These are phyloP conservation scores for Cyanoramphus novaezelandiae DNA, from an alignment of 2,113 vertebrate genomes.

Conservation along the genomic window DNA sequence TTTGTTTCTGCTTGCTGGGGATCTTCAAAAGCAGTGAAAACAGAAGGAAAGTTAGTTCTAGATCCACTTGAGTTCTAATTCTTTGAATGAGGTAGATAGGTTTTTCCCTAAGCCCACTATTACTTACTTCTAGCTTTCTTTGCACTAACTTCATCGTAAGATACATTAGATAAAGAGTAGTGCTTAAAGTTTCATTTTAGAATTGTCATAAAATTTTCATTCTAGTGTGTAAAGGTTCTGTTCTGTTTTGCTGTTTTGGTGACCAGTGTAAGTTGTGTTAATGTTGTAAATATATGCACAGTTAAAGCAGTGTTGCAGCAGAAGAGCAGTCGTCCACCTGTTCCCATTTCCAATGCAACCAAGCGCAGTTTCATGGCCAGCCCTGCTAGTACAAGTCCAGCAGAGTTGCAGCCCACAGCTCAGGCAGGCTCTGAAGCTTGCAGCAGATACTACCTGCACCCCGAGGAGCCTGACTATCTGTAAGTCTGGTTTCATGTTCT, in stretches of 20 bases:
- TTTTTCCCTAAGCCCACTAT: not conserved
- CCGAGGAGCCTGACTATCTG: slow-evolving; percentile 84
- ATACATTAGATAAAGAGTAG: not conserved
- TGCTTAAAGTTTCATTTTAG: not conserved
- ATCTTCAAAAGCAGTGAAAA: not conserved
- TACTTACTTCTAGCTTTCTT: not conserved
- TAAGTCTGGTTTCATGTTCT: slow-evolving; percentile 71
- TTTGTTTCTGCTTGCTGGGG: not conserved
- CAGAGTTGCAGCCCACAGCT: slow-evolving; percentile 65
- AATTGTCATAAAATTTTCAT: not conserved
- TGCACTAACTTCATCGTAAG: not conserved
- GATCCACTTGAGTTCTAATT: not conserved
- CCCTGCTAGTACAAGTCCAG: slow-evolving; percentile 40
- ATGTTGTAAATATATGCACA: slow-evolving; percentile 31
- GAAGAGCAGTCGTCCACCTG: slow-evolving; percentile 80
- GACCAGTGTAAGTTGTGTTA: not conserved
- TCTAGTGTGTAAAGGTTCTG: not conserved
- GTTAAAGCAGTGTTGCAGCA: slow-evolving; percentile 83
- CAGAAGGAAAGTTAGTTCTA: not conserved
- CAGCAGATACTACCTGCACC: slow-evolving; percentile 85
- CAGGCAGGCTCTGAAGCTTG: slow-evolving; percentile 74
- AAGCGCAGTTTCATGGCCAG: slow-evolving; percentile 87
- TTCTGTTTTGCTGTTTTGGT: not conserved
- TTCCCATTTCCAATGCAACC: slow-evolving; percentile 86
- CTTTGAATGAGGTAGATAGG: not conserved